phyloP scores from a whole-genome alignment of 2,113 vertebrate species.

The Anhinga anhinga region DNA sequence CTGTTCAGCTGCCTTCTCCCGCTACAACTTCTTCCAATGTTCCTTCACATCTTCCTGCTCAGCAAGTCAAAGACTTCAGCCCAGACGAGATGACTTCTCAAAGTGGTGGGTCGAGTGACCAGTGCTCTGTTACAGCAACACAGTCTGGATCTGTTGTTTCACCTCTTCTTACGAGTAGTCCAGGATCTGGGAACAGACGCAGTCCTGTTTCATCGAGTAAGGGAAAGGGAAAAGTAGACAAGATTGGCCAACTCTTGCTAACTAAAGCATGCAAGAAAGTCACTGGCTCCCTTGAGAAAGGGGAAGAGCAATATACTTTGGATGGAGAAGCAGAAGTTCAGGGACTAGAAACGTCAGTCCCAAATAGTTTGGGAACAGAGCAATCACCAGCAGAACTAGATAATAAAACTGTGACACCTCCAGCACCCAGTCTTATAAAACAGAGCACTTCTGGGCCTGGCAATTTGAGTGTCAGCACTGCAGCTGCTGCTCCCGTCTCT shows the following conservation, averaged over 20 bases:
- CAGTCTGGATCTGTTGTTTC: slow-evolving; percentile 79
- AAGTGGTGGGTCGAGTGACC: slow-evolving; percentile 47
- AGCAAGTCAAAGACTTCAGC: slow-evolving; percentile 77
- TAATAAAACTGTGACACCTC: slow-evolving; percentile 55
- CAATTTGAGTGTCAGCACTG: not conserved
- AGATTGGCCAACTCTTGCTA: slow-evolving; percentile 79
- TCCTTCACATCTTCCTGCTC: slow-evolving; percentile 59
- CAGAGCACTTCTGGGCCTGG: slow-evolving; percentile 66
- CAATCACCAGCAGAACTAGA: slow-evolving; percentile 70
- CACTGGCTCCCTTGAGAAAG: slow-evolving; percentile 77
- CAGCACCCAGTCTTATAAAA: slow-evolving; percentile 61
- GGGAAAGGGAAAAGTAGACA: slow-evolving; percentile 80
- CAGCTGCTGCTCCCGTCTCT: slow-evolving; percentile 27
- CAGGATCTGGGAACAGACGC: slow-evolving; percentile 79
- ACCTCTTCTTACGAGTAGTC: slow-evolving; percentile 83
- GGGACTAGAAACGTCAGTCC: slow-evolving; percentile 49
- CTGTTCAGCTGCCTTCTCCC: slow-evolving; percentile 78
- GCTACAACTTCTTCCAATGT: slow-evolving; percentile 64
- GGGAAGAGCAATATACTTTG: slow-evolving; percentile 75
- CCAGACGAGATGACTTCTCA: slow-evolving; percentile 70
- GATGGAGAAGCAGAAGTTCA: slow-evolving; percentile 74
- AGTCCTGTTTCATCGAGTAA: slow-evolving; percentile 82
- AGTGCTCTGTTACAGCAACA: slow-evolving; percentile 69
- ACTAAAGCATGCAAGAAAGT: slow-evolving; percentile 78
- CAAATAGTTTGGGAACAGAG: slow-evolving; percentile 66